These are phyloP conservation scores for Chaenogobius annularis DNA, from an alignment of 2,113 vertebrate species.

Conservation along the genomic window DNA sequence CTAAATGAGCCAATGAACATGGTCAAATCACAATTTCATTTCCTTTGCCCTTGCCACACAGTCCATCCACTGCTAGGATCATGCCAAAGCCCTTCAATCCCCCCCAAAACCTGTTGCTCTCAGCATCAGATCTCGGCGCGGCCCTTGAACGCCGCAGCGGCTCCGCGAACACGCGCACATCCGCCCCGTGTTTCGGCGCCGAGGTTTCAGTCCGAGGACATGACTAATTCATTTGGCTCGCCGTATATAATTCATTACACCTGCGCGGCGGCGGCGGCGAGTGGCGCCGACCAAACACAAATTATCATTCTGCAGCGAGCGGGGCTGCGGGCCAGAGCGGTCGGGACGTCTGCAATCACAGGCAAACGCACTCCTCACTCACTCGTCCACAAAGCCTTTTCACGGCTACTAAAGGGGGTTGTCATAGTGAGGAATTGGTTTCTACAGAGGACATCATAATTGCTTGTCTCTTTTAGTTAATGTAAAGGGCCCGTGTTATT, in stretches of 20 bases:
- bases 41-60: no score
- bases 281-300: not conserved
- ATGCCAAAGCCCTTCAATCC: no score
- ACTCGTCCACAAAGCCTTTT: not conserved
- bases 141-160: not conserved
- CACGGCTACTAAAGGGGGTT: not conserved
- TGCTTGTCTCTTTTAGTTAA: not conserved
- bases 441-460: not conserved
- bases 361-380: constrained; percentile 1
- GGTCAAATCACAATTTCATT: not conserved
- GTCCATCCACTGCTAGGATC: no score
- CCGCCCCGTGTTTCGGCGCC: not conserved
- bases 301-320: constrained; percentile 2
- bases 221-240: not conserved
- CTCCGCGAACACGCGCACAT: not conserved
- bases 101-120: not conserved
- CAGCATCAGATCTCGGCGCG: not conserved
- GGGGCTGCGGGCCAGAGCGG: not conserved
- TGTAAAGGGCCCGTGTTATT: not conserved
- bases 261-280: not conserved
- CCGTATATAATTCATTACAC: not conserved
- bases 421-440: not conserved
- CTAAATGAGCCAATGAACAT: no score
- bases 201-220: not conserved
- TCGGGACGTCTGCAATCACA: constrained; percentile 14